phyloP scores from a whole-genome alignment of 2,888 invertebrate genomes.

The Cheilosia impressa region DNA sequence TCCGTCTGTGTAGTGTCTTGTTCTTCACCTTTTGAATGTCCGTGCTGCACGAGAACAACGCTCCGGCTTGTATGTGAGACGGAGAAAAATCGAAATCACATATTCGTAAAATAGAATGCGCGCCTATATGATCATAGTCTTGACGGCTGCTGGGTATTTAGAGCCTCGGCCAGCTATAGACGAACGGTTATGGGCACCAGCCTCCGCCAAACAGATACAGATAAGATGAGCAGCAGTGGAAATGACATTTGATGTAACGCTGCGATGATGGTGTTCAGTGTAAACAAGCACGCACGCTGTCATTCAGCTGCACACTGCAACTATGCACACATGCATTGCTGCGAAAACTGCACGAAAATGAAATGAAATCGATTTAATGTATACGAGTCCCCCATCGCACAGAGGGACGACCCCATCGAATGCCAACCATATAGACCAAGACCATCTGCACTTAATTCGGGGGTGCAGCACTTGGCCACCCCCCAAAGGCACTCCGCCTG shows the following conservation, averaged over 20 bases:
- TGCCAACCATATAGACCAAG: conserved; percentile 36
- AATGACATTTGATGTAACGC: conserved; percentile 52
- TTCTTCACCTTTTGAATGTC: conserved; percentile 61
- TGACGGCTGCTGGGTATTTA: conserved; percentile 46
- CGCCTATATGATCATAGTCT: conserved; percentile 17
- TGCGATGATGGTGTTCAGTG: conserved; percentile 54
- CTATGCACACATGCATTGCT: conserved; percentile 35
- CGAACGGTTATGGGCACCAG: conserved; percentile 36
- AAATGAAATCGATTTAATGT: conserved; percentile 71
- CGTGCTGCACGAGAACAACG: conserved; percentile 69
- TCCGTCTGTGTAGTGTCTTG: conserved; percentile 26
- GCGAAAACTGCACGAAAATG: conserved; percentile 43
- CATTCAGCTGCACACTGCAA: conserved; percentile 44
- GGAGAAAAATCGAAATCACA: conserved; percentile 66
- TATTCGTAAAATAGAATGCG: conserved; percentile 57
- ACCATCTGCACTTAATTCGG: conserved; percentile 71
- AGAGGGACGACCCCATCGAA: conserved; percentile 38
- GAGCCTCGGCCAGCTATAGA: conserved; percentile 28
- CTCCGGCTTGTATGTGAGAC: conserved; percentile 43
- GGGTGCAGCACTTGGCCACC: conserved; percentile 20
- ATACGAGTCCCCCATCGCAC: conserved; percentile 34
- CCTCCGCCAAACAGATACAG: conserved; percentile 15
- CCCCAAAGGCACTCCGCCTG: not conserved
- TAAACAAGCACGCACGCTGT: conserved; percentile 68
- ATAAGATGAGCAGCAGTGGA: conserved; percentile 32